A percentile compares a stretch with the other conserved stretches of the same genome.
Conservation (phyloP, 2,113 vertebrate species). For the Paramisgurnus dabryanus region DNA sequence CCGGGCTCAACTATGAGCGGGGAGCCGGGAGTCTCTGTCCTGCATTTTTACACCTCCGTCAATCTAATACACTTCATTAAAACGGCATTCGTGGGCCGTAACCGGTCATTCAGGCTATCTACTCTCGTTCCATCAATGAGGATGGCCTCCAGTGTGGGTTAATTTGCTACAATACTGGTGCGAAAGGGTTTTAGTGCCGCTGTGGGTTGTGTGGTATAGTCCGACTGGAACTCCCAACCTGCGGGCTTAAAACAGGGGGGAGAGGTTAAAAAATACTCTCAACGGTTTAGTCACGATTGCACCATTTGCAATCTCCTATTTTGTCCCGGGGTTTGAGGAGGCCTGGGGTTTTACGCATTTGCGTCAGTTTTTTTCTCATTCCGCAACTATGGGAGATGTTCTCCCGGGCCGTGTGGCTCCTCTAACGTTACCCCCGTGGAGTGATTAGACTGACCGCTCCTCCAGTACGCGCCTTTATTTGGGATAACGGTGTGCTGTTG, state of each 20-base stretch:
- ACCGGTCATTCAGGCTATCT: not conserved
- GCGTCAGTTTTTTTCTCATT: slow-evolving; percentile 41
- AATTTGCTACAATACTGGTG: slow-evolving; percentile 57
- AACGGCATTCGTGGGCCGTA: not conserved
- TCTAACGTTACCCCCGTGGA: slow-evolving; percentile 65
- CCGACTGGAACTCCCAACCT: slow-evolving; percentile 80
- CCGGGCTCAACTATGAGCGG: slow-evolving; percentile 75
- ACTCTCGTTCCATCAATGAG: not conserved
- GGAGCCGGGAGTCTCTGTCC: slow-evolving; percentile 70
- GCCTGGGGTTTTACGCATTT: slow-evolving; percentile 40
- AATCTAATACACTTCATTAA: not conserved
- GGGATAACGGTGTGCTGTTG: slow-evolving; percentile 23
- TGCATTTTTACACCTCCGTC: slow-evolving; percentile 42
- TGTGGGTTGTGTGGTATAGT: slow-evolving; percentile 80
- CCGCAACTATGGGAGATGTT: slow-evolving; percentile 46
- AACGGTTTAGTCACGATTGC: not conserved
- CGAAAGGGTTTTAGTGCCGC: slow-evolving; percentile 63
- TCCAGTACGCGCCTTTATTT: slow-evolving; percentile 61
- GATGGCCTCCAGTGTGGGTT: slow-evolving; percentile 27
- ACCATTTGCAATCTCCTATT: not conserved
- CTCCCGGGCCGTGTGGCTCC: slow-evolving; percentile 44
- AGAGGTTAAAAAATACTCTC: not conserved
- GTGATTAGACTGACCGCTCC: slow-evolving; percentile 62
- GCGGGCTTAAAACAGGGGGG: slow-evolving; percentile 75
- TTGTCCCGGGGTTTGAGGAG: not conserved